Evolutionary conservation across 2,888 invertebrate genomes (phyloP).

Genomic region (Allolobophora icterica): DNA sequence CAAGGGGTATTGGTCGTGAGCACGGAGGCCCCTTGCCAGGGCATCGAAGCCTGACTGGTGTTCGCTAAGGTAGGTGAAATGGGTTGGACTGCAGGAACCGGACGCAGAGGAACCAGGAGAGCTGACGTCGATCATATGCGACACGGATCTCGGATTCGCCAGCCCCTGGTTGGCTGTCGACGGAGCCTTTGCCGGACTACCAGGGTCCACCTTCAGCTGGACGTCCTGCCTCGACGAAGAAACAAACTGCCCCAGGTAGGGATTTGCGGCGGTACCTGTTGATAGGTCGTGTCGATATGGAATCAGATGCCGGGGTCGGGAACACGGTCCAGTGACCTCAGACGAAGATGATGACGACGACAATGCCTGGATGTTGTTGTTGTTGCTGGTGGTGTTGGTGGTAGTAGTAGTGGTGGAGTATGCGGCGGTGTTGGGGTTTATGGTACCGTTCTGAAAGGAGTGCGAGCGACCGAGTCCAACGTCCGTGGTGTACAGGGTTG

Average conservation of each 20-base stretch:
- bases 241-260: background rate
- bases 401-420: background rate
- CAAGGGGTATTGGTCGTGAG: background rate
- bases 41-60: background rate
- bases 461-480: constrained; percentile 2
- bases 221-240: background rate
- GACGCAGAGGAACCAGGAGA: background rate
- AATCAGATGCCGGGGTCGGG: background rate
- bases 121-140: background rate
- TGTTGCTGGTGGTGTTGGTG: background rate
- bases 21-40: background rate
- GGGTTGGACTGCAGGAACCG: background rate
- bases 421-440: no score
- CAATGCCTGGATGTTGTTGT: background rate
- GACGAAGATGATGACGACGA: background rate
- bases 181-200: background rate
- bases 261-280: background rate
- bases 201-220: background rate
- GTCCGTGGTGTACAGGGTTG: constrained; percentile 23
- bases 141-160: background rate
- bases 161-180: background rate
- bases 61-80: background rate
- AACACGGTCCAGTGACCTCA: background rate
- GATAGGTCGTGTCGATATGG: background rate
- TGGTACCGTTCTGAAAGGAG: background rate